Evolutionary conservation across 2,888 invertebrate species (phyloP).

Genomic region (Autographa gamma): DNA sequence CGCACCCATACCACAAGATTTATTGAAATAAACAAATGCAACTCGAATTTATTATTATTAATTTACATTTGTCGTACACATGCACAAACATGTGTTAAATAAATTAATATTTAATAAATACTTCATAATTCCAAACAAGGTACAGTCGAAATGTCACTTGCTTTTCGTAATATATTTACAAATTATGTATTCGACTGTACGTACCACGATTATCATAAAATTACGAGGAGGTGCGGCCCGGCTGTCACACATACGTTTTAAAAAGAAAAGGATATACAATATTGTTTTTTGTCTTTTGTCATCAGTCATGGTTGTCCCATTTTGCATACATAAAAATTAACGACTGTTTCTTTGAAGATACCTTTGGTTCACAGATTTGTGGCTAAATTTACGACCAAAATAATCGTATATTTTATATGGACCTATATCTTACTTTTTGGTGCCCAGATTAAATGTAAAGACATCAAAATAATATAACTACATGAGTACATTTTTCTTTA

Average conservation of each 20-base stretch:
- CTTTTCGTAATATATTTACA: background rate
- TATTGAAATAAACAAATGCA: too few relatives aligned
- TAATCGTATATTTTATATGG: too few relatives aligned
- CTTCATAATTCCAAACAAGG: too few relatives aligned
- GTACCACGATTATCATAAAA: slow-evolving; percentile 1
- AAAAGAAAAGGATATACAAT: slow-evolving; percentile 2
- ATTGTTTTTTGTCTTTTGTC: background rate
- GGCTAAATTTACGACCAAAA: background rate
- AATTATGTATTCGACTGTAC: background rate
- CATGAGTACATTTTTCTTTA: too few relatives aligned
- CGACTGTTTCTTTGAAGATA: background rate
- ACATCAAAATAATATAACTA: too few relatives aligned
- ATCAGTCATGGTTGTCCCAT: slow-evolving; percentile 3
- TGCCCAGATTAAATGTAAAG: too few relatives aligned
- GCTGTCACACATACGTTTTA: background rate
- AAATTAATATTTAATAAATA: too few relatives aligned
- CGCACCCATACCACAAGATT: background rate
- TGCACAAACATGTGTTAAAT: too few relatives aligned
- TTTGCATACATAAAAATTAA: background rate
- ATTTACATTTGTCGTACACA: too few relatives aligned
- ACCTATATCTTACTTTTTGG: too few relatives aligned
- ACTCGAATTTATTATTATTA: too few relatives aligned
- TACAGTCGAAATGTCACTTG: too few relatives aligned
- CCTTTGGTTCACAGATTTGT: background rate
- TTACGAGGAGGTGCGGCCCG: background rate